A percentile compares a stretch with the other conserved stretches of the same genome.
phyloP scores from a whole-genome alignment of 2,113 vertebrate species.

The Erinaceus europaeus region DNA sequence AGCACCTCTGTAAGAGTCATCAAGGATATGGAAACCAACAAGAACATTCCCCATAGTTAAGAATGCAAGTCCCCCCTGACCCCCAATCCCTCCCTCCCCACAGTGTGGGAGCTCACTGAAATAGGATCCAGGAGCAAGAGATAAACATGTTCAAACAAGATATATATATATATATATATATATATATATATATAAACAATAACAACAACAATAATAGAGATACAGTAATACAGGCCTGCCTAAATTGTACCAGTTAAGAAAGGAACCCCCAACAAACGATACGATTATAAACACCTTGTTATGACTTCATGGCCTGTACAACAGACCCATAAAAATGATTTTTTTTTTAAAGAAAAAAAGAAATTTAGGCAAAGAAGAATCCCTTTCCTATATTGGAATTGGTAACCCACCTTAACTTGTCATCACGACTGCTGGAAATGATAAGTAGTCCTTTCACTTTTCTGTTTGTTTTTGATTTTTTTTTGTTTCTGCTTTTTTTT shows the following conservation, averaged over 20 bases:
- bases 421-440: slow-evolving; percentile 87
- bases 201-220: slow-evolving; percentile 79
- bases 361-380: slow-evolving; percentile 81
- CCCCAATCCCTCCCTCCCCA: slow-evolving; percentile 73
- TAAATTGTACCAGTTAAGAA: slow-evolving; percentile 91
- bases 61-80: slow-evolving; percentile 75
- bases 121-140: slow-evolving; percentile 85
- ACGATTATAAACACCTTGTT: slow-evolving; percentile 92
- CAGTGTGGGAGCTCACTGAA: slow-evolving; percentile 84
- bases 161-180: slow-evolving; percentile 78
- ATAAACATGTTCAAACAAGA: slow-evolving; percentile 83
- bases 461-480: slow-evolving; percentile 61
- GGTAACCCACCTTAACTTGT: slow-evolving; percentile 89
- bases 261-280: slow-evolving; percentile 88
- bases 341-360: slow-evolving; percentile 69
- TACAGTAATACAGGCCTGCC: slow-evolving; percentile 89
- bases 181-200: slow-evolving; percentile 75
- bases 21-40: slow-evolving; percentile 79
- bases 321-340: slow-evolving; percentile 88
- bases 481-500: slow-evolving; percentile 59
- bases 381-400: slow-evolving; percentile 85
- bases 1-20: slow-evolving; percentile 73
- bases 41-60: slow-evolving; percentile 76
- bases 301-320: slow-evolving; percentile 91
- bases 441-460: slow-evolving; percentile 87